phyloP scores from a whole-genome alignment of 2,113 vertebrate species.

The Cebidichthys violaceus region DNA sequence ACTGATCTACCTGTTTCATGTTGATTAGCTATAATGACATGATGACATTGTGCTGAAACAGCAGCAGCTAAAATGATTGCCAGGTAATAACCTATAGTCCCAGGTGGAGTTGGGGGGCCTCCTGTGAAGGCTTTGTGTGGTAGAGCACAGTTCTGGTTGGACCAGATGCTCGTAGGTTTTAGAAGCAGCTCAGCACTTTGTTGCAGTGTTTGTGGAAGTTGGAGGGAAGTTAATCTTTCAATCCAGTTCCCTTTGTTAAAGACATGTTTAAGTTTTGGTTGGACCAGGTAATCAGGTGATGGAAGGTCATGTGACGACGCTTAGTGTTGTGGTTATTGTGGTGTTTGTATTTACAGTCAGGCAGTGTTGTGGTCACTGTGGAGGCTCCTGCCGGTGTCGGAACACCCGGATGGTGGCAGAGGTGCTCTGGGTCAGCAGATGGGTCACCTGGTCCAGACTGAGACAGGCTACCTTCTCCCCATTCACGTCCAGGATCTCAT shows the following conservation, averaged over 20 bases:
- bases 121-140: background rate
- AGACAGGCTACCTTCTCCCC: slow-evolving; percentile 86
- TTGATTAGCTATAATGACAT: background rate
- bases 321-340: slow-evolving; percentile 4
- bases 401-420: slow-evolving; percentile 84
- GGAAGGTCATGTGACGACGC: background rate
- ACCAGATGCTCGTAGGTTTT: background rate
- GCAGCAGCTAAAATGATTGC: background rate
- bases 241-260: background rate
- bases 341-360: background rate
- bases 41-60: background rate
- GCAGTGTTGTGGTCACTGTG: slow-evolving; percentile 4
- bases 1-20: background rate
- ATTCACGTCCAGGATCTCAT: slow-evolving; percentile 92
- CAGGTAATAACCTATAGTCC: too few species aligned
- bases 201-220: background rate
- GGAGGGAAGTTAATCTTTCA: background rate
- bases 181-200: too few species aligned
- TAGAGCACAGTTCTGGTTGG: background rate
- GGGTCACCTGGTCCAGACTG: slow-evolving; percentile 81
- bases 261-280: background rate
- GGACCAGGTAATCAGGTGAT: background rate
- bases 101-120: too few species aligned
- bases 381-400: slow-evolving; percentile 68
- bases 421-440: slow-evolving; percentile 78